A percentile compares a stretch with the other conserved stretches of the same genome.
These are phyloP conservation scores for Drosophila fungiperda DNA, from an alignment of 2,888 invertebrate genomes.

Conservation along the genomic window DNA sequence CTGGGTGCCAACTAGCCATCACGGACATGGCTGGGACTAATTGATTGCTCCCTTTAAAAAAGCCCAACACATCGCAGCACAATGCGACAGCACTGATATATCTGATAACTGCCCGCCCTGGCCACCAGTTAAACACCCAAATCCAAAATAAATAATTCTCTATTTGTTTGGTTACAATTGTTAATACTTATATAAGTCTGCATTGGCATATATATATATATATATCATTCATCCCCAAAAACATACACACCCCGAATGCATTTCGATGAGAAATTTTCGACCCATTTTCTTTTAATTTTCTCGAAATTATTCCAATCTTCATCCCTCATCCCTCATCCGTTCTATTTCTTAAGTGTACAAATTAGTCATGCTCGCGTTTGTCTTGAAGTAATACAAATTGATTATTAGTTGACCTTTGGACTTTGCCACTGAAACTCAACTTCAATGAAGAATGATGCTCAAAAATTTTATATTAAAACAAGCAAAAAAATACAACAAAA, in stretches of 20 bases:
- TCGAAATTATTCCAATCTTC: background rate
- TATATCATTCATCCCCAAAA: conserved; percentile 19
- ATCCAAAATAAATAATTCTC: background rate
- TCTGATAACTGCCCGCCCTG: conserved; percentile 62
- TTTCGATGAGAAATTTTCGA: conserved; percentile 33
- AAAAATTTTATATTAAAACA: conserved; percentile 17
- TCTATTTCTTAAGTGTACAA: conserved; percentile 78
- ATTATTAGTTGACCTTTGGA: conserved; percentile 43
- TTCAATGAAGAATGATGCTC: conserved; percentile 59
- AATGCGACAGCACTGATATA: conserved; percentile 80
- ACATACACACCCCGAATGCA: conserved; percentile 29
- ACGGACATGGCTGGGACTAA: conserved; percentile 84
- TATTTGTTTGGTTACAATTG: conserved; percentile 26
- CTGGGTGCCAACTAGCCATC: conserved; percentile 89
- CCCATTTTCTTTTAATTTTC: background rate
- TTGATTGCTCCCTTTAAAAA: background rate
- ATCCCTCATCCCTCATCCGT: conserved; percentile 1
- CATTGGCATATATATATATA: conserved; percentile 24
- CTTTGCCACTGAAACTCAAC: conserved; percentile 62
- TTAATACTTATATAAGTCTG: conserved; percentile 32
- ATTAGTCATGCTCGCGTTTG: conserved; percentile 82
- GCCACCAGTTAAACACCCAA: conserved; percentile 7
- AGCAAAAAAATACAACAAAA: conserved; percentile 17
- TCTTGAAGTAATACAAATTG: conserved; percentile 71
- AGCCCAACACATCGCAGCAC: conserved; percentile 45